Conservation (phyloP, 2,797 vertebrate species). For the Synaphobranchus kaupii region DNA sequence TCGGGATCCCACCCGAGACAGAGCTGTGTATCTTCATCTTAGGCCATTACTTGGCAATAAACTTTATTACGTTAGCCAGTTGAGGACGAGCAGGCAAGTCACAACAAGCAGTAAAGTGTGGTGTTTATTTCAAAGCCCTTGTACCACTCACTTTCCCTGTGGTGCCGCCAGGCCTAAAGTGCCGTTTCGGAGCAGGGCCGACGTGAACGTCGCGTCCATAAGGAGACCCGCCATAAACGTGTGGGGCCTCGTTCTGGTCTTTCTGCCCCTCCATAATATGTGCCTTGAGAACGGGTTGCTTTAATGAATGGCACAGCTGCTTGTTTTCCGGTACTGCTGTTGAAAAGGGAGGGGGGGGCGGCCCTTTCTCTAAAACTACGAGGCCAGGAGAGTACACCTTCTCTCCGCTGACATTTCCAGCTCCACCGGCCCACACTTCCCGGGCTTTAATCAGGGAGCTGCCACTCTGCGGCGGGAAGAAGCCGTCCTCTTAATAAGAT, state of each 20-base stretch:
- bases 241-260: conserved; percentile 18
- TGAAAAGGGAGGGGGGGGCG: conserved; percentile 6
- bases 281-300: conserved; percentile 31
- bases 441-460: conserved; percentile 52
- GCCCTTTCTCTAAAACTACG: not conserved
- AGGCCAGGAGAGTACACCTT: not conserved
- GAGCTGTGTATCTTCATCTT: not conserved
- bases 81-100: not conserved
- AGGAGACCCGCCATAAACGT: not conserved
- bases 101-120: not conserved
- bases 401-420: not conserved
- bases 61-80: not conserved
- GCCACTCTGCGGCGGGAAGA: conserved; percentile 41
- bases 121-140: not conserved
- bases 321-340: conserved; percentile 21
- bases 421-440: conserved; percentile 5
- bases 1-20: not conserved
- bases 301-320: conserved; percentile 44
- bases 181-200: not conserved
- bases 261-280: conserved; percentile 24
- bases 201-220: not conserved
- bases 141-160: not conserved
- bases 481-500: conserved; percentile 52
- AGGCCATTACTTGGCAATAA: not conserved
- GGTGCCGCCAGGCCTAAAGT: no score